Conservation (phyloP, 2,888 invertebrate species). For the Thumatha senex region DNA sequence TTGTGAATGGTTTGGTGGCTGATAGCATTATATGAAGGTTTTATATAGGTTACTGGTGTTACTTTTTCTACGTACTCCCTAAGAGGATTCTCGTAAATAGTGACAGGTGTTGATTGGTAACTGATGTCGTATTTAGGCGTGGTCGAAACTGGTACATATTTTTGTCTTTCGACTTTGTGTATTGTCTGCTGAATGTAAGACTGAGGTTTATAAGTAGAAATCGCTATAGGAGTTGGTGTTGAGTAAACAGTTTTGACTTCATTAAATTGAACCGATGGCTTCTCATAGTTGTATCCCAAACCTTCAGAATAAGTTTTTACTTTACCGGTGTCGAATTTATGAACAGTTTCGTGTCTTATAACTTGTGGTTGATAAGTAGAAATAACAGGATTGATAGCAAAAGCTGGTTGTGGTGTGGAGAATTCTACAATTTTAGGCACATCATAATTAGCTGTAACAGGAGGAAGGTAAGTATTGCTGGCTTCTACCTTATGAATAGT, state of each 20-base stretch:
- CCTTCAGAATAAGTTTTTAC: slow-evolving; percentile 51
- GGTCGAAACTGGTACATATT: slow-evolving; percentile 54
- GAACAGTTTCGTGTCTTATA: slow-evolving; percentile 59
- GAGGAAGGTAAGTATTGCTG: slow-evolving; percentile 42
- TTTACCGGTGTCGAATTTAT: slow-evolving; percentile 58
- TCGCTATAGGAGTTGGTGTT: slow-evolving; percentile 51
- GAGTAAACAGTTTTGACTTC: slow-evolving; percentile 56
- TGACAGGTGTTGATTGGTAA: slow-evolving; percentile 65
- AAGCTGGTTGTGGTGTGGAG: slow-evolving; percentile 53
- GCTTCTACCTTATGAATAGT: slow-evolving; percentile 59
- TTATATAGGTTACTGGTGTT: slow-evolving; percentile 56
- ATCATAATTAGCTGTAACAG: slow-evolving; percentile 41
- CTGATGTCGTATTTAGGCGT: slow-evolving; percentile 57
- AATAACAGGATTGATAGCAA: slow-evolving; percentile 47
- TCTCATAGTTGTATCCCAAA: slow-evolving; percentile 54
- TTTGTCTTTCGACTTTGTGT: slow-evolving; percentile 57
- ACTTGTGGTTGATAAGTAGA: slow-evolving; percentile 63
- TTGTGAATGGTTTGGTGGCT: slow-evolving; percentile 66
- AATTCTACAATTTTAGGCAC: slow-evolving; percentile 47
- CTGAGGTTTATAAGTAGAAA: slow-evolving; percentile 51
- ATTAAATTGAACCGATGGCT: slow-evolving; percentile 52
- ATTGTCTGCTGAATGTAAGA: slow-evolving; percentile 57
- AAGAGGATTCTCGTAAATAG: slow-evolving; percentile 69
- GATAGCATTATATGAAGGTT: slow-evolving; percentile 50
- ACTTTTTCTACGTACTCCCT: slow-evolving; percentile 60